Evolutionary conservation across 2,888 invertebrate species (phyloP).

Genomic region (Spodoptera littoralis): DNA sequence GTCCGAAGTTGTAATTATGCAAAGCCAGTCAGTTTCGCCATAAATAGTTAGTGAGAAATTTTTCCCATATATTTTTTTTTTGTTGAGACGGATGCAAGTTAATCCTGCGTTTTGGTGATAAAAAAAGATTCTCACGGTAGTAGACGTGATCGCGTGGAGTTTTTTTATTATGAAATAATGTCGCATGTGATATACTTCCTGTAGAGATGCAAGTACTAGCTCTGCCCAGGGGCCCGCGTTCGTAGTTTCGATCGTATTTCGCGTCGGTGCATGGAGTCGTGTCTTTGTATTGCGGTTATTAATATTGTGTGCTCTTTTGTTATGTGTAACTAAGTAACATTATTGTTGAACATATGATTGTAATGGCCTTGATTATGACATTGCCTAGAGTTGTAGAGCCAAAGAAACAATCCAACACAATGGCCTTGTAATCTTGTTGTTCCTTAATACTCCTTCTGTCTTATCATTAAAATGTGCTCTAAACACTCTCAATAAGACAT

Average conservation of each 20-base stretch:
- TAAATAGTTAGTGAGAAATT: constrained; percentile 66
- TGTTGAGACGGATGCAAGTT: constrained; percentile 73
- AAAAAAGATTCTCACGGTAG: constrained; percentile 80
- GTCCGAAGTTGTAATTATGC: constrained; percentile 62
- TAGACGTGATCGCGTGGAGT: constrained; percentile 62
- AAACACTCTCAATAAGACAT: constrained; percentile 27
- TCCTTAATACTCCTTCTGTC: constrained; percentile 53
- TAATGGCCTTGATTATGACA: constrained; percentile 83
- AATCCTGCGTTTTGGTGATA: constrained; percentile 61
- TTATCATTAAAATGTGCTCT: constrained; percentile 40
- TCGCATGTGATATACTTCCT: constrained; percentile 75
- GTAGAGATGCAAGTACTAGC: constrained; percentile 64
- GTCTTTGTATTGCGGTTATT: constrained; percentile 40
- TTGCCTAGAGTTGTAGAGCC: constrained; percentile 62
- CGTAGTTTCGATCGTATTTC: constrained; percentile 48
- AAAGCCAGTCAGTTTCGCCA: constrained; percentile 76
- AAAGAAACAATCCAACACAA: constrained; percentile 60
- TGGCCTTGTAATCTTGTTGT: constrained; percentile 66
- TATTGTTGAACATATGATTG: constrained; percentile 66
- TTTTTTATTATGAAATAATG: constrained; percentile 61
- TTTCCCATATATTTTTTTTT: constrained; percentile 69
- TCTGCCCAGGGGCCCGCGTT: constrained; percentile 51
- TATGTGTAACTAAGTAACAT: constrained; percentile 28
- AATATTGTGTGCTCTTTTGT: constrained; percentile 17
- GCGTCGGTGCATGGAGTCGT: constrained; percentile 45